Base-by-base conservation (phyloP, 2,888 invertebrate genomes). In the Trachelus tabidus region DNA sequence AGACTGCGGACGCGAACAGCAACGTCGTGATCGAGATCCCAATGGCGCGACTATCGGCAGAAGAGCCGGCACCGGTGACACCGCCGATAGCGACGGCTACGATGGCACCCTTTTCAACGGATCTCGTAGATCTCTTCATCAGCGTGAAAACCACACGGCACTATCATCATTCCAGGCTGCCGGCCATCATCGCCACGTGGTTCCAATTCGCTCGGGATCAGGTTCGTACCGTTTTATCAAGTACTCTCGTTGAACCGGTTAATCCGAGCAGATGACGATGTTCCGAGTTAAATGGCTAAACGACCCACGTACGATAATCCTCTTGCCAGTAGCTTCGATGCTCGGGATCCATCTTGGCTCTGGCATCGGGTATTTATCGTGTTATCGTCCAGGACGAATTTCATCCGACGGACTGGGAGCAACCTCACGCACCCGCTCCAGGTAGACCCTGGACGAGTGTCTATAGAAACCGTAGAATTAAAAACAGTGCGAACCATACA, bases 71-170 rank as follows among this genome's bases (percentile, higher is more conserved):
- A 37, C 77, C 88, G 75, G 87, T 88, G 78, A 89, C 90, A 56
- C 88, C 89, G 33, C 87, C 90, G 81, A 86, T 90, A 77, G 90
- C 91, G 77, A 92, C 92, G 30, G 92, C 92, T 76, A 93, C 92
- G 40, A 90, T 92, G 85, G 92, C 93, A 85, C 94, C 95, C 79
- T 94, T 94, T 81, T 94, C 95, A 83, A 95, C 96, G 84, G 94
- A 94, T 85, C 92, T 97, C 86, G 94, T 96, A 92, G 98, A 98
- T 92, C 94, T 98, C 89, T 98, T 98, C 92, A 97, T 98, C 92
- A 97, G 97, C 93, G 98, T 99, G 78, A 99, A 99, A 93, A 98
- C 98, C 82, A 97, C 98, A 78, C 95, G 95, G 91, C 95, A 95
- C 92, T 98, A 97, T 92, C 98, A 98, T 91, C 93, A 94, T 84